Evolutionary conservation across 2,797 vertebrate genomes (phyloP), one percentile per base, ranked within the genome.

Genomic region (Todus mexicanus): DNA sequence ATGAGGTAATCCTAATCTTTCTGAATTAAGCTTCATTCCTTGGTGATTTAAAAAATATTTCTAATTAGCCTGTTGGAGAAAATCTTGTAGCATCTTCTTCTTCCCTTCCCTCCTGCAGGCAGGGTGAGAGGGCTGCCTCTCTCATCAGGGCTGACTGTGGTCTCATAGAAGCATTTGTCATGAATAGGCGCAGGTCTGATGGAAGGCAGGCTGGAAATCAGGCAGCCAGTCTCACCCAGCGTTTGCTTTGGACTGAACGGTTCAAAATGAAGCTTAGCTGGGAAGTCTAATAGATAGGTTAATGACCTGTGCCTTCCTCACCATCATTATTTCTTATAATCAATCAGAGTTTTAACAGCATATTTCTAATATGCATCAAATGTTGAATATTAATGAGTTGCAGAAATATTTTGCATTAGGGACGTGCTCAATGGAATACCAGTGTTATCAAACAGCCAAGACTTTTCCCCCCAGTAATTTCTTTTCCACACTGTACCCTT

Each of bases 391-490:
- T 61, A 89, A 79, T 57, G 31, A 94, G 48, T 59, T 83, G 72
- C 60, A 56, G 59, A 64, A 92, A 91, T 93, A 84, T 70, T 94
- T 95, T 93, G 45, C 65, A 87, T 84, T 82, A 78, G 53, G 82
- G 86, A 87, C 63, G 54, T 94, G 78, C 83, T 94, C 11, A 27
- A 72, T 77, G 59, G 94, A 96, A 92, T 92, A 94, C 70, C 91
- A 88, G 43, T 22, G 59, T 92, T 95, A 97, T 97, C 96, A 95
- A 85, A 65, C 8, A 4, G 84, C 83, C 53, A 94, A 95, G 96
- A 87, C 93, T 85, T 96, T 96, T 94, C 48, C 77, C 94, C 84
- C 56, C 14, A 3, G 33, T 87, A 93, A 93, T 93, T 89, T 57
- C 57, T 80, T 84, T 76, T 92, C 66, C 87, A 43, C 3, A 1